Evolutionary conservation across 2,888 invertebrate genomes (phyloP).

Genomic region (Drosophila antonietae): DNA sequence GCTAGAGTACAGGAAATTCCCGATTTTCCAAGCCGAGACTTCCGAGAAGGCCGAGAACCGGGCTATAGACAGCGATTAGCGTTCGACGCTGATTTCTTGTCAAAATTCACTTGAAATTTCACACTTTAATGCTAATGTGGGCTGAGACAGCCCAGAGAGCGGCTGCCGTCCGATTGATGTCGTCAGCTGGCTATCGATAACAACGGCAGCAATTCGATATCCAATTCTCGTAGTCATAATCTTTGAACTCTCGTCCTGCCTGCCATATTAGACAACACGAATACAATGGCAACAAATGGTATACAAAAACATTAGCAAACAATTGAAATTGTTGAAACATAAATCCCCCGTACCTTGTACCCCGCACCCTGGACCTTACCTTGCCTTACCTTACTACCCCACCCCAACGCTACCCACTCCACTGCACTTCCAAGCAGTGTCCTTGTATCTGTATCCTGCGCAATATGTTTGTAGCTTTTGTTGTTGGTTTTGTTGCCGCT

Average conservation of each 20-base stretch:
- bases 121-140: conserved; percentile 66
- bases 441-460: conserved; percentile 69
- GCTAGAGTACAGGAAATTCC: conserved; percentile 59
- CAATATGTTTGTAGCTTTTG: conserved; percentile 54
- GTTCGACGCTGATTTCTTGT: conserved; percentile 57
- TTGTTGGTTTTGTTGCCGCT: conserved; percentile 53
- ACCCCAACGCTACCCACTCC: conserved; percentile 31
- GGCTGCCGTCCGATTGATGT: conserved; percentile 41
- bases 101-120: conserved; percentile 77
- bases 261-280: conserved; percentile 64
- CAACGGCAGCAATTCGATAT: conserved; percentile 66
- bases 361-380: conserved; percentile 7
- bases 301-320: conserved; percentile 75
- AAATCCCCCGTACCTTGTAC: conserved; percentile 46
- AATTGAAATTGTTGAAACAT: conserved; percentile 77
- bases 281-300: conserved; percentile 68
- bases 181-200: conserved; percentile 46
- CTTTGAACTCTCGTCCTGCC: conserved; percentile 65
- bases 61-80: conserved; percentile 45
- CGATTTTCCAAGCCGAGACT: conserved; percentile 61
- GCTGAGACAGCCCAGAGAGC: not conserved
- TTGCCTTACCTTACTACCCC: conserved; percentile 14
- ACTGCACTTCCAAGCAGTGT: conserved; percentile 12
- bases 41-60: conserved; percentile 52
- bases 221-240: conserved; percentile 57